phyloP scores from a whole-genome alignment of 2,888 invertebrate genomes.

The Danaus chrysippus region DNA sequence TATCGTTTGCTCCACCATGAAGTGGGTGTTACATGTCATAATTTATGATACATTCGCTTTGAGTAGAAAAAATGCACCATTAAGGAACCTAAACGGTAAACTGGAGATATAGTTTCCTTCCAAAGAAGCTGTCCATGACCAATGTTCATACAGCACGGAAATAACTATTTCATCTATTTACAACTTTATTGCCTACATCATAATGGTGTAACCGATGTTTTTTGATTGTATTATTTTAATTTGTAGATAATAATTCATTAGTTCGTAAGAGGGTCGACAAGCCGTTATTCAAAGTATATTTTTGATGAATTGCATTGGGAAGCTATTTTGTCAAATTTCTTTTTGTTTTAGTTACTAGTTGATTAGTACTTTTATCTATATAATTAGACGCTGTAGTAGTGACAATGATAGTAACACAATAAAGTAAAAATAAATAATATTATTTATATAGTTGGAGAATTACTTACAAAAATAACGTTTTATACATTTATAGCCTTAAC shows the following conservation, averaged over 20 bases:
- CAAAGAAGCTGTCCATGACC: slow-evolving; percentile 41
- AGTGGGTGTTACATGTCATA: slow-evolving; percentile 66
- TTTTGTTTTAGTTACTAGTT: slow-evolving; percentile 19
- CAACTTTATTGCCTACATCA: slow-evolving; percentile 10
- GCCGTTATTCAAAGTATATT: slow-evolving; percentile 45
- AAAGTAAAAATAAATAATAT: too few relatives aligned
- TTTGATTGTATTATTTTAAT: slow-evolving; percentile 16
- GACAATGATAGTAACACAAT: too few relatives aligned
- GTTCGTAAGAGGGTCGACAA: slow-evolving; percentile 34
- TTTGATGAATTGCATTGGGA: slow-evolving; percentile 57
- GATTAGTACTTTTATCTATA: neutral
- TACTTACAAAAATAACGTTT: too few relatives aligned
- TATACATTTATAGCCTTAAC: too few relatives aligned
- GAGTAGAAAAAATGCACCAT: slow-evolving; percentile 56
- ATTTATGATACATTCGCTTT: slow-evolving; percentile 66
- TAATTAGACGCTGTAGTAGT: too few relatives aligned
- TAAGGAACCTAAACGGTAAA: slow-evolving; percentile 70
- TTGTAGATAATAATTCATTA: slow-evolving; percentile 42
- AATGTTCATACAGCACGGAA: slow-evolving; percentile 18
- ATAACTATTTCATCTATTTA: slow-evolving; percentile 14
- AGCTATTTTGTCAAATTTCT: slow-evolving; percentile 41
- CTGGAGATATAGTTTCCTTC: slow-evolving; percentile 64
- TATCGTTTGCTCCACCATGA: slow-evolving; percentile 41
- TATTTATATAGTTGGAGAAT: too few relatives aligned
- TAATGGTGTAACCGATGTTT: slow-evolving; percentile 15